Conservation (phyloP, 1,140 invertebrate species). For the Eumeta japonica region DNA sequence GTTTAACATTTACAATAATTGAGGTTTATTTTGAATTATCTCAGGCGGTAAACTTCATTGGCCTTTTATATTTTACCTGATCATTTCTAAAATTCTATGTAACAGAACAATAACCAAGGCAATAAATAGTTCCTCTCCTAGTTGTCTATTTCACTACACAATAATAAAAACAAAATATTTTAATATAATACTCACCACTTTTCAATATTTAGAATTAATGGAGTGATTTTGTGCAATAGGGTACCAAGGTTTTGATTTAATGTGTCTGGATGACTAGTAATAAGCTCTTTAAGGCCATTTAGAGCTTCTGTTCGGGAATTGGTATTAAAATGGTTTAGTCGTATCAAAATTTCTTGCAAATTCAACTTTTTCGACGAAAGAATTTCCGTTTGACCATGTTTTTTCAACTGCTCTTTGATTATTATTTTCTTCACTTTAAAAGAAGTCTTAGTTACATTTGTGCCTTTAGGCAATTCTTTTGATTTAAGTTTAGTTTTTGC, state of each 20-base stretch:
- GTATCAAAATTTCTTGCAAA: constrained; percentile 71
- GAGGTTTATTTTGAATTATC: no score
- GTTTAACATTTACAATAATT: no score
- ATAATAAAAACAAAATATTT: no score
- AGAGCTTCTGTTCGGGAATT: constrained; percentile 69
- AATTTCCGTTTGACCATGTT: constrained; percentile 60
- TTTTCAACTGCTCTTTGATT: constrained; percentile 73
- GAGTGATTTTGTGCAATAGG: constrained; percentile 67
- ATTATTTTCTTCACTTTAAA: constrained; percentile 88
- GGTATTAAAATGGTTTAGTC: constrained; percentile 77
- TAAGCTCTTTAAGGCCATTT: constrained; percentile 69
- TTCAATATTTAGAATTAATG: constrained; percentile 72
- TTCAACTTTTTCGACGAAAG: constrained; percentile 74
- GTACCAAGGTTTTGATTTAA: constrained; percentile 64
- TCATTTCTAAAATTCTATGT: neutral
- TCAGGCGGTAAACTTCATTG: no score
- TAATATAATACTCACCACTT: no score
- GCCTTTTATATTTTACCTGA: no score
- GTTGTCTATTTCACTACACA: no score
- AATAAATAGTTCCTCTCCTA: no score
- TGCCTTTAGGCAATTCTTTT: constrained; percentile 71
- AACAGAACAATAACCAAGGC: neutral
- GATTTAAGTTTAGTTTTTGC: constrained; percentile 76
- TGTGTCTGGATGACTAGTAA: constrained; percentile 58
- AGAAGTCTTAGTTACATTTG: constrained; percentile 81